phyloP scores from a whole-genome alignment of 2,113 vertebrate genomes.

The Maccullochella peelii region DNA sequence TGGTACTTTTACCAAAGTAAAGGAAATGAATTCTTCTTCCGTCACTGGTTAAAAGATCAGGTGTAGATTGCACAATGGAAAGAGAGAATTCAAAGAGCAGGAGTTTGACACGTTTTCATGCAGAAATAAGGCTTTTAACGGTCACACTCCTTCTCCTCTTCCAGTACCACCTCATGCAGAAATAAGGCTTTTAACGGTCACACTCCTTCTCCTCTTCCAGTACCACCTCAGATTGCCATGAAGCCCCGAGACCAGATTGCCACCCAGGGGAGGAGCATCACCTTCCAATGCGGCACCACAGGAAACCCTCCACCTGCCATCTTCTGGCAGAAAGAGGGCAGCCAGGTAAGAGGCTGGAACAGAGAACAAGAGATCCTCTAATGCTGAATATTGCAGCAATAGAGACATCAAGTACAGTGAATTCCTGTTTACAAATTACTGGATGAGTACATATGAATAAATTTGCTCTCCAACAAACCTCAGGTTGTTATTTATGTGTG shows the following conservation, averaged over 20 bases:
- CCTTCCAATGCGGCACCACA: slow-evolving; percentile 94
- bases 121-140: slow-evolving; percentile 9
- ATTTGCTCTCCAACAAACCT: slow-evolving; percentile 1
- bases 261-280: slow-evolving; percentile 91
- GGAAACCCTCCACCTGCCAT: slow-evolving; percentile 97
- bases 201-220: slow-evolving; percentile 82
- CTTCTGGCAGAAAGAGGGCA: slow-evolving; percentile 99
- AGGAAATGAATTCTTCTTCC: neutral
- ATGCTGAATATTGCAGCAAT: slow-evolving; percentile 12
- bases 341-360: slow-evolving; percentile 87
- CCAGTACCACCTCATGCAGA: slow-evolving; percentile 93
- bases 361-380: slow-evolving; percentile 16
- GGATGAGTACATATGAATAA: slow-evolving; percentile 3
- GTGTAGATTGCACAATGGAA: neutral
- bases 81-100: neutral
- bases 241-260: slow-evolving; percentile 96
- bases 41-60: neutral
- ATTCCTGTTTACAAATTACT: neutral
- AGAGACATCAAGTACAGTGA: neutral
- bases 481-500: slow-evolving; percentile 6
- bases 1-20: neutral
- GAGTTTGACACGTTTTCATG: neutral
- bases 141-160: slow-evolving; percentile 67
- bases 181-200: slow-evolving; percentile 10
- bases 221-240: slow-evolving; percentile 94